These are phyloP conservation scores for Anodontia alba DNA, from an alignment of 2,888 invertebrate genomes.

Conservation along the genomic window DNA sequence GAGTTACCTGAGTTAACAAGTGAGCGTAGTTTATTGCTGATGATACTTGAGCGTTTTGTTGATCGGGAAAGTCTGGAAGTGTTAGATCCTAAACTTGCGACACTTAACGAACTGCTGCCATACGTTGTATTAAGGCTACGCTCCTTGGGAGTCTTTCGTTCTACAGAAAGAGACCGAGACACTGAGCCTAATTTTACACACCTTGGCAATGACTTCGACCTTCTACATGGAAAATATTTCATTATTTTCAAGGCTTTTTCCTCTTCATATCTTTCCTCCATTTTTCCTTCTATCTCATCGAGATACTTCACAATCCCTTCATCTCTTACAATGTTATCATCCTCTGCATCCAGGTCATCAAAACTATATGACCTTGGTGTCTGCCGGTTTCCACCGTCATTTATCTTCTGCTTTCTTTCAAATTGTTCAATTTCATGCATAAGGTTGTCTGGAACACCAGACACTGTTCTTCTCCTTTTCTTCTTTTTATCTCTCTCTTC, in stretches of 20 bases:
- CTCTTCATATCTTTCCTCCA: constrained; percentile 74
- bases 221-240: constrained; percentile 76
- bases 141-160: constrained; percentile 53
- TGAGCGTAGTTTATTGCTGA: constrained; percentile 75
- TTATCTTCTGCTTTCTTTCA: constrained; percentile 66
- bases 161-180: constrained; percentile 50
- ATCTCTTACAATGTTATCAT: constrained; percentile 63
- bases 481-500: constrained; percentile 66
- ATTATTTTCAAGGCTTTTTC: constrained; percentile 71
- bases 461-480: constrained; percentile 74
- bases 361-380: constrained; percentile 76
- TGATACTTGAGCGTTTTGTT: constrained; percentile 75
- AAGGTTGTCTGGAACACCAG: constrained; percentile 78
- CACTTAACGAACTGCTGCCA: constrained; percentile 71
- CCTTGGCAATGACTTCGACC: constrained; percentile 77
- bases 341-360: constrained; percentile 73
- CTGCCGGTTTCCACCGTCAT: constrained; percentile 50
- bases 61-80: constrained; percentile 69
- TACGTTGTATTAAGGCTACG: constrained; percentile 49
- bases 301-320: constrained; percentile 77
- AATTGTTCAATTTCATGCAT: constrained; percentile 77
- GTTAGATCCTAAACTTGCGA: constrained; percentile 66
- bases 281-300: constrained; percentile 77
- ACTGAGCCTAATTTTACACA: constrained; percentile 69
- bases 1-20: constrained; percentile 60